Evolutionary conservation across 2,113 vertebrate species (phyloP), one percentile per base, ranked within the genome.

Genomic region (Pardalotus punctatus): DNA sequence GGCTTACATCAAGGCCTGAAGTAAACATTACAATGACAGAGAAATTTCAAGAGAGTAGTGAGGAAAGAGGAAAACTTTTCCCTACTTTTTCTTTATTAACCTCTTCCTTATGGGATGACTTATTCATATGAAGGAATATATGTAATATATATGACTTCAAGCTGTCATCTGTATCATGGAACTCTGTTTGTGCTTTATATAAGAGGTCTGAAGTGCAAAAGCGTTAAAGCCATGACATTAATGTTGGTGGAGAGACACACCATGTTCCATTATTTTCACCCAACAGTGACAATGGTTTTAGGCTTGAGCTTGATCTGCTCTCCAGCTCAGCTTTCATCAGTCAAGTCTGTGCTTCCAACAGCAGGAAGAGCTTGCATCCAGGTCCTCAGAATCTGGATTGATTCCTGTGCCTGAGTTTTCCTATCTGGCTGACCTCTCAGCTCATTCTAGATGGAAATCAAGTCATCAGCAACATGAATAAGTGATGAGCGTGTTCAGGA

Each of bases 31-130:
- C 6, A 4, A 40, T 25, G 53, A 53, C 5, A 16, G 6, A 81
- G 5, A 12, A 71, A 60, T 64, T 67, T 8, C 0, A 0, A 54
- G 14, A 7, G 3, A 61, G 6, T 6, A 47, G 9, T 27, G 10
- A 51, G 17, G 12, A 76, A 36, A 25, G 1, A 6, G 51, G 6
- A 83, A 50, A 72, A 53, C 2, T 40, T 82, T 51, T 23, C 12
- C 38, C 19, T 56, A 11, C 2, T 73, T 65, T 83, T 31, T 4
- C 7, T n/a, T 64, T 51, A 27, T n/a, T 91, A 57, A 27, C 5
- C 14, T 25, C 4, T 24, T 53, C n/a, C 2, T 53, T 62, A 36
- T 25, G 13, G 29, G 50, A 6, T 73, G 7, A 3, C 3, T 51
- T 64, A 33, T 24, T 77, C 12, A 13, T 22, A 14, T 20, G 17